Base-by-base conservation (phyloP, 2,113 vertebrate genomes). In the Tetrao urogallus region DNA sequence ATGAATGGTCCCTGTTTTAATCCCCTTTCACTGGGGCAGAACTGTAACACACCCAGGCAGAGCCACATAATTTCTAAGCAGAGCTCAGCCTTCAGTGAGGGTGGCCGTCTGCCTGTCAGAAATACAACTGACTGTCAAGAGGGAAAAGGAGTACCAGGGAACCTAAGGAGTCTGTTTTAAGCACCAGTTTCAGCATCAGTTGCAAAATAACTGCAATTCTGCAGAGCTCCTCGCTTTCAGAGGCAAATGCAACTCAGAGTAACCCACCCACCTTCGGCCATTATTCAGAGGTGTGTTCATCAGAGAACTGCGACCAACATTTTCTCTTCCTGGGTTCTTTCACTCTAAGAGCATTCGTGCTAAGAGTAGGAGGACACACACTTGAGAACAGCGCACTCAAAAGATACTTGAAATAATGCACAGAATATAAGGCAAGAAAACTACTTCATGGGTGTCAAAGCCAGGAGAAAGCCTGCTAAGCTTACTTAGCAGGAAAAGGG, bases 1-100 rank as follows among this genome's bases (percentile, higher is more conserved):
- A 82, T 94, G 89, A 96, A 96, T 57, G 34, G 64, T 82, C 61
- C 38, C 86, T 58, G 56, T 94, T 86, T 84, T 48, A 67, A 48
- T 25, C 19, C 30, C 25, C 24, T 76, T 50, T 58, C 69, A 74
- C 63, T 22, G 43, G 36, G 0, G 13, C 8, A 5, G 24, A 82
- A n/a, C 28, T 63, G 2, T 34, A 85, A 85, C 36, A 24, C 13
- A 67, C 18, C n/a, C 64, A 78, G 56, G 74, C 56, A 89, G 38
- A 86, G 36, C 52, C 61, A 64, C 2, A 0, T 34, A 30, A 38
- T 66, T 89, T 82, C 61, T n/a, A 48, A 65, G 58, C 4, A 24
- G 69, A 86, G 38, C 42, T 69, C 58, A 67, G 71, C 9, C 60
- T 91, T 34, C 34, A n/a, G 65, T 70, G n/a, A 43, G 27, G 6